Conservation (phyloP, 2,113 vertebrate genomes). For the Syngnathus scovelli region DNA sequence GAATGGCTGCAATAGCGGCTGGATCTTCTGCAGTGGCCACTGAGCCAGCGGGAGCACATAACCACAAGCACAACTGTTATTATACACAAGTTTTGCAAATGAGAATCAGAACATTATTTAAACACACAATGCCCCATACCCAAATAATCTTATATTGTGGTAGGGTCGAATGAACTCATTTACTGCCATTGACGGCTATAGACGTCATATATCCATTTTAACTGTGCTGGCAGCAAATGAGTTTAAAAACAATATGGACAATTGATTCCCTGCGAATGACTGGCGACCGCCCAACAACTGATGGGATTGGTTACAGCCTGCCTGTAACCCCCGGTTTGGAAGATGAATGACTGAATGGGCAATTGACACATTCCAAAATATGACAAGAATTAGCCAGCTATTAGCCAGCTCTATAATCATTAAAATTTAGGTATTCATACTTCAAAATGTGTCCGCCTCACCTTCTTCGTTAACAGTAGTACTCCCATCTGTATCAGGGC, state of each 20-base stretch:
- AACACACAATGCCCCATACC: no score
- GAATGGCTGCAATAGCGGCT: conserved; percentile 86
- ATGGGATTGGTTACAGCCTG: no score
- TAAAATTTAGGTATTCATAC: not conserved
- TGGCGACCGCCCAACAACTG: no score
- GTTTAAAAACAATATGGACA: not conserved
- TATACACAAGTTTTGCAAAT: not conserved
- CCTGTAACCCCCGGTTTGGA: no score
- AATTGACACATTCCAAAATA: not conserved
- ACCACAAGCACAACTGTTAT: not conserved
- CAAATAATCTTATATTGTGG: not conserved
- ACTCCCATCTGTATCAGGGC: conserved; percentile 66
- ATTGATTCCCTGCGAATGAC: not conserved
- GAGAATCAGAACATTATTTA: not conserved
- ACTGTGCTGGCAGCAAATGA: no score
- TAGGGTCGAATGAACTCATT: not conserved
- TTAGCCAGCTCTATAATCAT: not conserved
- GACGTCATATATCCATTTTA: no score
- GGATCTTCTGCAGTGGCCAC: conserved; percentile 88
- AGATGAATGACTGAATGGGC: no score
- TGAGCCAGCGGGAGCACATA: conserved; percentile 67
- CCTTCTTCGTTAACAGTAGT: conserved; percentile 70
- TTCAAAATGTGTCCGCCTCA: conserved; percentile 19
- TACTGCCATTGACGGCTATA: no score
- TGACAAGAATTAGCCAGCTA: not conserved